Evolutionary conservation across 2,113 vertebrate species (phyloP).

Genomic region (Merops nubicus): DNA sequence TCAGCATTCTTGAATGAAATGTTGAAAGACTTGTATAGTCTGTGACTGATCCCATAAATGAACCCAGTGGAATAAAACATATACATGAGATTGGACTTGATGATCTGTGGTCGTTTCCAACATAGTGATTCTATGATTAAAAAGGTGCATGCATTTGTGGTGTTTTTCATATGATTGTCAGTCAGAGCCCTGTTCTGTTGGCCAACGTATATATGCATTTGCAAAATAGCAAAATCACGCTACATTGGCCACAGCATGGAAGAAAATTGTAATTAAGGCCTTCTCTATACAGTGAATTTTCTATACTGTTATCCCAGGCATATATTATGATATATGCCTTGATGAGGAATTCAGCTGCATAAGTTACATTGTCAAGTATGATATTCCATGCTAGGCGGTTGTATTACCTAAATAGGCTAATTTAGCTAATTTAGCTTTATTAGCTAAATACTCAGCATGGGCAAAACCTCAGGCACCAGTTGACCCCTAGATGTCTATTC

Average conservation of each 20-base stretch:
- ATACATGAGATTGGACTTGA: no score
- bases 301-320: neutral
- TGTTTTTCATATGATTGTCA: neutral
- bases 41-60: neutral
- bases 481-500: neutral
- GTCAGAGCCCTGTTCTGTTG: neutral
- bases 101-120: no score
- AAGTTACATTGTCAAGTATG: neutral
- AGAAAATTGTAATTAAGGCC: neutral
- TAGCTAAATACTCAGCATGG: neutral
- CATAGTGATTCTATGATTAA: no score
- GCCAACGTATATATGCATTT: neutral
- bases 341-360: neutral
- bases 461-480: neutral
- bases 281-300: neutral
- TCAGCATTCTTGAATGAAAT: neutral
- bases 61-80: neutral
- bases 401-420: no score
- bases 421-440: no score
- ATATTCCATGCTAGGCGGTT: neutral
- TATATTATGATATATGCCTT: neutral
- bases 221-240: neutral
- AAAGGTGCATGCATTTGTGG: neutral
- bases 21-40: neutral
- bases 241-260: neutral